phyloP scores from a whole-genome alignment of 2,888 invertebrate genomes.

The Tortricodes alternella region DNA sequence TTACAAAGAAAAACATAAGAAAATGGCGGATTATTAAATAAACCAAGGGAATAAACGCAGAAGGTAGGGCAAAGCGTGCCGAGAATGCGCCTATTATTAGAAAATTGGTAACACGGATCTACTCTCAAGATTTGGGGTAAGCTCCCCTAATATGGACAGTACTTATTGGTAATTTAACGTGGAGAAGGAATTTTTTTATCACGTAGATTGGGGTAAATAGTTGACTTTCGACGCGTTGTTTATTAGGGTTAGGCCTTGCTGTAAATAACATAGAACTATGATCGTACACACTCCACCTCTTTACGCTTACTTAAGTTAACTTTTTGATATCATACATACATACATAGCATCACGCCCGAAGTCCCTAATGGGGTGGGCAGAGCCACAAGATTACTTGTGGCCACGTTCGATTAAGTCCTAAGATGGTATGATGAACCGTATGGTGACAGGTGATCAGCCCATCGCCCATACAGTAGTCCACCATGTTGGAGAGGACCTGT shows the following conservation, averaged over 20 bases:
- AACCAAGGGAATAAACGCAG: conserved; percentile 15
- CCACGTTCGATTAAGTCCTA: too few species aligned
- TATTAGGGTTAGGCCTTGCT: neutral
- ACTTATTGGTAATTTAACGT: conserved; percentile 4
- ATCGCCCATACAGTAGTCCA: too few species aligned
- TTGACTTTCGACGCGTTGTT: neutral
- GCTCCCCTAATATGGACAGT: conserved; percentile 7
- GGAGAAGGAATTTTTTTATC: neutral
- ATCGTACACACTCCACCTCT: too few species aligned
- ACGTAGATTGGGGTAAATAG: neutral
- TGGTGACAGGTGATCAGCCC: too few species aligned
- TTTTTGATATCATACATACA: too few species aligned
- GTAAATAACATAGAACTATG: too few species aligned
- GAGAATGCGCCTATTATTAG: conserved; percentile 22
- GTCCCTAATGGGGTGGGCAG: too few species aligned
- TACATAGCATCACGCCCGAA: too few species aligned
- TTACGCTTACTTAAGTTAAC: too few species aligned
- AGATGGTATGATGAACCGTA: too few species aligned
- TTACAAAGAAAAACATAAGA: conserved; percentile 24
- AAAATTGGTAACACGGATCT: conserved; percentile 28
- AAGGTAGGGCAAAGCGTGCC: conserved; percentile 21
- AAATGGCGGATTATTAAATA: conserved; percentile 29
- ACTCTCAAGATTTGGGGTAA: conserved; percentile 17
- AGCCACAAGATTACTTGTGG: too few species aligned
- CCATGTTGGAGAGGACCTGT: too few species aligned